Evolutionary conservation across 2,113 vertebrate species (phyloP).

Genomic region (Maccullochella peelii): DNA sequence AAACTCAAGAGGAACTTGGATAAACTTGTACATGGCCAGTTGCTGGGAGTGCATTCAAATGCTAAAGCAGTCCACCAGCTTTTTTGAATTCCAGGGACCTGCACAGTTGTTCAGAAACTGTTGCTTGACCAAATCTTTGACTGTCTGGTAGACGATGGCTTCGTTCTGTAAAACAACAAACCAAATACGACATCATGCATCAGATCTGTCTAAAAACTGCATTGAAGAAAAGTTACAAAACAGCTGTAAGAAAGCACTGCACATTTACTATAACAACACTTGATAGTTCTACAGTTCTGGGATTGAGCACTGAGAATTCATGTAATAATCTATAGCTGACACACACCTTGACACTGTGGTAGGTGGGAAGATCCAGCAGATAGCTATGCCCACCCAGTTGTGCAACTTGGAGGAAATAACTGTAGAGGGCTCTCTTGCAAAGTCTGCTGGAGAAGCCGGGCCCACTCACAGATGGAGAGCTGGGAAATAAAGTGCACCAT

Average conservation of each 20-base stretch:
- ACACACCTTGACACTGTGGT: constrained; percentile 80
- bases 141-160: constrained; percentile 64
- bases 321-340: neutral
- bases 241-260: no score
- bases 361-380: constrained; percentile 75
- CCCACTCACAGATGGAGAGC: constrained; percentile 81
- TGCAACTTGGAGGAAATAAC: constrained; percentile 75
- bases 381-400: constrained; percentile 58
- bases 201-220: neutral
- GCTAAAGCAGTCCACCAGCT: constrained; percentile 72
- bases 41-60: constrained; percentile 17
- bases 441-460: constrained; percentile 81
- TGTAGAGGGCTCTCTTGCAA: constrained; percentile 83
- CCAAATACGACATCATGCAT: neutral
- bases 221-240: neutral
- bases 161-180: constrained; percentile 56
- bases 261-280: neutral
- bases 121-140: constrained; percentile 68
- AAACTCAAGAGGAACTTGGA: constrained; percentile 28
- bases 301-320: neutral
- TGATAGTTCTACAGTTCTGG: neutral
- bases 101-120: constrained; percentile 48
- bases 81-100: constrained; percentile 72
- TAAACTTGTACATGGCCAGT: neutral
- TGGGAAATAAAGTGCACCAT: constrained; percentile 41